Evolutionary conservation across 1,140 invertebrate species (phyloP), one percentile per base, ranked within the genome.

Genomic region (Streblospio benedicti): DNA sequence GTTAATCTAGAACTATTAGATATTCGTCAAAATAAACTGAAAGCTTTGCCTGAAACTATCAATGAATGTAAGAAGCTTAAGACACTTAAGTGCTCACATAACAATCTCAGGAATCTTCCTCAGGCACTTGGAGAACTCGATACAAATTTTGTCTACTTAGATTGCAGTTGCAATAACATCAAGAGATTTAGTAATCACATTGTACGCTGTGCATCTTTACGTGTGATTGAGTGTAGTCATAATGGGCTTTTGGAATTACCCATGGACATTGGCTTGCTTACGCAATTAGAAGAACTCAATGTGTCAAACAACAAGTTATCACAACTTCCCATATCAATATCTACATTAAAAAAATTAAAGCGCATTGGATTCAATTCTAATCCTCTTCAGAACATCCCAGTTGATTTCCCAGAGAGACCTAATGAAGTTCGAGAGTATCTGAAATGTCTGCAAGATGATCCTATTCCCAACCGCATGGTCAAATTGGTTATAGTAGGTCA

Each of bases 401-500:
- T 30, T 4, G 60, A 62, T 35, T 57, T 62, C 25, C 55, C 55
- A 18, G 56, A 59, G 12, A 16, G 41, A 23, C 30, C 45, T 33
- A 30, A 27, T 1, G 56, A 62, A 5, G 43, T 59, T 16, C 31
- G 30, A 28, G 45, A 62, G 43, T 62, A 62, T 47, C 47, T 62
- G 2, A 43, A 51, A 20, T 57, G 55, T 16, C 32, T 62, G 33
- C 56, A 58, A 28, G 25, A 57, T 18, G 43, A 62, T 55, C 60
- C 60, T 14, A 38, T 62, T 16, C 44, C 45, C 3, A 62, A 62
- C 31, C 58, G 28, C 5, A 41, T 32, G 9, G 60, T 59, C 31
- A 62, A 62, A 35, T 33, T 62, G 45, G 55, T 62, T 20, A 25
- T 62, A 9, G 60, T 62, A 9, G 60, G 60, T 3, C 60, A 62